Percentiles rank a stretch among this genome's conserved stretches.
Evolutionary conservation across 2,113 vertebrate species (phyloP).

Genomic region (Chaetorhynchus papuensis): DNA sequence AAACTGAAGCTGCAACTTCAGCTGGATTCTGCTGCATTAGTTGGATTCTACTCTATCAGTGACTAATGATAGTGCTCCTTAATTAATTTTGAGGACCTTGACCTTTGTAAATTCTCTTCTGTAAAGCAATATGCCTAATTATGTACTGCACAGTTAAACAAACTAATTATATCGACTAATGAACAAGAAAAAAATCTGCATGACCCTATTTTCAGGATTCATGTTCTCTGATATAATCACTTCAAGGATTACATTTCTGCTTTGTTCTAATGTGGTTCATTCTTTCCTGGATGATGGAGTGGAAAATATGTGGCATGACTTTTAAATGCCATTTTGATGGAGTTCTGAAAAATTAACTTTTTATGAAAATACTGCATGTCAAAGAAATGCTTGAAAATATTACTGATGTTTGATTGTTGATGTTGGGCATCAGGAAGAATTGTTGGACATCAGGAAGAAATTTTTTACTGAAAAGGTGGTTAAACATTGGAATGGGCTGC

Average conservation of each 20-base stretch:
- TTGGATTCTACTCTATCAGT: constrained; percentile 27
- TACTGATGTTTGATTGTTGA: not conserved
- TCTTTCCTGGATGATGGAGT: not conserved
- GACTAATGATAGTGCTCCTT: constrained; percentile 18
- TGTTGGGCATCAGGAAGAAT: not conserved
- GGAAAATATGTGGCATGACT: not conserved
- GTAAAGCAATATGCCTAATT: constrained; percentile 63
- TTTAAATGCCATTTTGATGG: not conserved
- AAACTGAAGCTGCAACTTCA: not conserved
- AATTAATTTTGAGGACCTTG: constrained; percentile 61
- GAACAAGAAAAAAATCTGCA: constrained; percentile 50
- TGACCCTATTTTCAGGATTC: constrained; percentile 53
- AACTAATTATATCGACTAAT: constrained; percentile 65
- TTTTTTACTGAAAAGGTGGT: not conserved
- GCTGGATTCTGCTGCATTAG: not conserved
- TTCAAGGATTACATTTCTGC: constrained; percentile 37
- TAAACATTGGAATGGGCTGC: not conserved
- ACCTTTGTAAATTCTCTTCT: constrained; percentile 59
- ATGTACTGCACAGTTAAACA: constrained; percentile 63
- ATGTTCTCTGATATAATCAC: constrained; percentile 39
- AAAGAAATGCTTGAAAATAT: not conserved
- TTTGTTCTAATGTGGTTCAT: constrained; percentile 1
- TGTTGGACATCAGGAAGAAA: not conserved
- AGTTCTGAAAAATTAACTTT: not conserved
- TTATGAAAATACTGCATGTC: not conserved